Conservation (phyloP, 2,888 invertebrate species). For the Drosophila multiciliata region DNA sequence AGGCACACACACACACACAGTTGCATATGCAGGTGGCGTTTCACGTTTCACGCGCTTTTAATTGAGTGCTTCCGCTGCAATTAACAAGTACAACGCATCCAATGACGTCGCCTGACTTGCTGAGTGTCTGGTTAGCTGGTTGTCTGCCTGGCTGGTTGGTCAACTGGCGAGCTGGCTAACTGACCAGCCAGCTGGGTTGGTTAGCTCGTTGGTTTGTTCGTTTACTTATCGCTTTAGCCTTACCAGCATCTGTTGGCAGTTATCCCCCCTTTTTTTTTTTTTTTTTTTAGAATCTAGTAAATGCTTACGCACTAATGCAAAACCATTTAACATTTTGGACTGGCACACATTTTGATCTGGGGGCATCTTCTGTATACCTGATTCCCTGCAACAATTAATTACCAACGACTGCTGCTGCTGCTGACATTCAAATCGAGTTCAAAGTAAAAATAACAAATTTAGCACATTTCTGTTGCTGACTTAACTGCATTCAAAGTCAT, state of each 20-base stretch:
- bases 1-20: conserved; percentile 5
- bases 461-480: not conserved
- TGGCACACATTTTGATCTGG: conserved; percentile 66
- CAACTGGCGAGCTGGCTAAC: conserved; percentile 8
- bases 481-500: conserved; percentile 12
- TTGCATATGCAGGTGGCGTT: conserved; percentile 68
- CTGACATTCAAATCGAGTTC: conserved; percentile 10
- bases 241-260: conserved; percentile 41
- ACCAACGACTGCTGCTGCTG: conserved; percentile 22
- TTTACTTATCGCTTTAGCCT: conserved; percentile 34
- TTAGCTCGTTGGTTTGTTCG: conserved; percentile 17
- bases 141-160: conserved; percentile 6
- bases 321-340: conserved; percentile 73
- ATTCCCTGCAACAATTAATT: conserved; percentile 39
- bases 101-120: conserved; percentile 54
- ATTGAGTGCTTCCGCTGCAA: conserved; percentile 80
- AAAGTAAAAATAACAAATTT: conserved; percentile 13
- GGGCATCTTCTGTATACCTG: conserved; percentile 6
- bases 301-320: conserved; percentile 75
- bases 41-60: conserved; percentile 79
- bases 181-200: not conserved
- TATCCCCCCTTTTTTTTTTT: conserved; percentile 26
- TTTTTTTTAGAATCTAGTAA: conserved; percentile 55
- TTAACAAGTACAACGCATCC: conserved; percentile 75
- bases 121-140: conserved; percentile 21